Evolutionary conservation across 53 echinoderm and acorn worm species (phyloP).

Genomic region (Stichopus horrens): DNA sequence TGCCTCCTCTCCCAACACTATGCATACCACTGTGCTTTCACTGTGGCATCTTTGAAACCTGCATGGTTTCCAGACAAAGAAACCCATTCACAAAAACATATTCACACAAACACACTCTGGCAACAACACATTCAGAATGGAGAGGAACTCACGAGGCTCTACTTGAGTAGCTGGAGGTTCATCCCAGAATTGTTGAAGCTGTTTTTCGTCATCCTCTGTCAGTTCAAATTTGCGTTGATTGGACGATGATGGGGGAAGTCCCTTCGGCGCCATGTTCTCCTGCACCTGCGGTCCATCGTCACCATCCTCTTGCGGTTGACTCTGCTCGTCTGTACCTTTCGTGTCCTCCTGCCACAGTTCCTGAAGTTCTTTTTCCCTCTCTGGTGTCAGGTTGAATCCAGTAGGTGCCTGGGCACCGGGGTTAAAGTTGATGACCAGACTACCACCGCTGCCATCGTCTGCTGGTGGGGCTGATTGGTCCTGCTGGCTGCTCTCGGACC

Average conservation of each 20-base stretch:
- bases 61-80: no score
- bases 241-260: conserved; percentile 11
- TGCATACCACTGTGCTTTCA: no score
- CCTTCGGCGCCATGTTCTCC: conserved; percentile 21
- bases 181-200: conserved; percentile 70
- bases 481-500: not conserved
- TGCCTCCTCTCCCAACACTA: no score
- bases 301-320: not conserved
- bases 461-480: conserved; percentile 22
- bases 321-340: not conserved
- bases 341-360: conserved; percentile 38
- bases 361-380: conserved; percentile 16
- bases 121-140: not conserved
- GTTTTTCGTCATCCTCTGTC: conserved; percentile 62
- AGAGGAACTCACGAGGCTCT: conserved; percentile 18
- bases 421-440: conserved; percentile 27
- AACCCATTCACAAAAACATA: no score
- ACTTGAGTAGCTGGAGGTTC: not conserved
- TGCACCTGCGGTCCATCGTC: conserved; percentile 21
- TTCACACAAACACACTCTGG: no score
- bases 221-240: conserved; percentile 30
- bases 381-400: conserved; percentile 15
- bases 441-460: not conserved
- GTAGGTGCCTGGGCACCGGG: not conserved
- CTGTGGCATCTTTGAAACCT: no score